Percentiles rank a stretch among this genome's conserved stretches.
These are phyloP conservation scores for Adelosebastes latens DNA, from an alignment of 2,797 vertebrate genomes.

Conservation along the genomic window DNA sequence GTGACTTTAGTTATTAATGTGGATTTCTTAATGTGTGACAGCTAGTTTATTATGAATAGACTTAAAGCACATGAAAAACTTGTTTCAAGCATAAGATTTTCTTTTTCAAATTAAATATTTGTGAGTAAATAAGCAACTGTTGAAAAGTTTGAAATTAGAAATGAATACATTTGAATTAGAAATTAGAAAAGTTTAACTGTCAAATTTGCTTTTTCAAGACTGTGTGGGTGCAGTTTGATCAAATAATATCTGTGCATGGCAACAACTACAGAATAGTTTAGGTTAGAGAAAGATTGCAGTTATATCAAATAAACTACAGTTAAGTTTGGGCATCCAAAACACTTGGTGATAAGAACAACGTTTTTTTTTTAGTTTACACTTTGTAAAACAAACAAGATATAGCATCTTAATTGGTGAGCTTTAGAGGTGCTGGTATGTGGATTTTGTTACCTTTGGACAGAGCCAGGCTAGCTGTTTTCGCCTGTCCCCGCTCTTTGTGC, in stretches of 20 bases:
- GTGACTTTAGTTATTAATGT: neutral
- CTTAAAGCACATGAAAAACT: neutral
- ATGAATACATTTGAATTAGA: neutral
- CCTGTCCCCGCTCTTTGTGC: neutral
- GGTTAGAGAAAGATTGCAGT: too few species aligned
- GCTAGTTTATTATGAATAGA: neutral
- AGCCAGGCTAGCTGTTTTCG: fast-evolving
- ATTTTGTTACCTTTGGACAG: neutral
- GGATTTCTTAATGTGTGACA: neutral
- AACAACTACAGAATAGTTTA: too few species aligned
- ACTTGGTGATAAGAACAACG: neutral
- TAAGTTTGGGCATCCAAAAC: neutral
- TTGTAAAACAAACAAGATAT: neutral
- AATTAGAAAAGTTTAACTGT: neutral
- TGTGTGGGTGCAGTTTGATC: neutral
- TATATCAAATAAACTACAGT: neutral
- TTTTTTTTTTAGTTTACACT: neutral
- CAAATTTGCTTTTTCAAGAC: neutral
- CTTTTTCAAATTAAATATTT: neutral
- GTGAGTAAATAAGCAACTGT: neutral
- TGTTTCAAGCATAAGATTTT: neutral
- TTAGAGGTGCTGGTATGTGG: neutral
- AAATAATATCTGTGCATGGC: neutral
- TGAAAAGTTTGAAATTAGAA: neutral
- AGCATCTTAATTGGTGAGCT: neutral